phyloP scores from a whole-genome alignment of 2,797 vertebrate species.

The Holocentrus rufus region DNA sequence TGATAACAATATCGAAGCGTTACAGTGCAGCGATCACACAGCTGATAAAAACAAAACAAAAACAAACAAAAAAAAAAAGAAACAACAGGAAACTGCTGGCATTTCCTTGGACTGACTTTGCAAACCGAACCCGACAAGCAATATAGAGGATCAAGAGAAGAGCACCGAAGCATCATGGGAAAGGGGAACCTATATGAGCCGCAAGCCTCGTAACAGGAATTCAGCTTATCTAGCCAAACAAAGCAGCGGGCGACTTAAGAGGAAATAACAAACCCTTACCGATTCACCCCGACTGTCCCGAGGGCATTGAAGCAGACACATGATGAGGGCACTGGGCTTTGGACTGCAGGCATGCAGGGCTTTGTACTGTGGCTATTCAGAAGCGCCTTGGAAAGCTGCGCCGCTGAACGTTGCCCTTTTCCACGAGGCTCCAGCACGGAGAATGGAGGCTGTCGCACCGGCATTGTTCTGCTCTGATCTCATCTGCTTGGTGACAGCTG shows the following conservation, averaged over 20 bases:
- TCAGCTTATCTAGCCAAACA: slow-evolving; percentile 47
- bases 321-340: slow-evolving; percentile 48
- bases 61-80: slow-evolving; percentile 6
- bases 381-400: slow-evolving; percentile 61
- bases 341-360: slow-evolving; percentile 59
- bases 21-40: slow-evolving; percentile 26
- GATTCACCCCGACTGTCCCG: slow-evolving; percentile 53
- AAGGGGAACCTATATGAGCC: slow-evolving; percentile 32
- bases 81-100: slow-evolving; percentile 21
- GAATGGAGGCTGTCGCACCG: slow-evolving; percentile 57
- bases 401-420: slow-evolving; percentile 64
- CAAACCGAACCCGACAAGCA: slow-evolving; percentile 67
- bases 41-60: slow-evolving; percentile 30
- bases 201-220: slow-evolving; percentile 23
- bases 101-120: slow-evolving; percentile 47
- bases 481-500: slow-evolving; percentile 65
- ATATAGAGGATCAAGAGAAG: slow-evolving; percentile 61
- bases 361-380: slow-evolving; percentile 68
- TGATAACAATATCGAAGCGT: slow-evolving; percentile 33
- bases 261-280: slow-evolving; percentile 41
- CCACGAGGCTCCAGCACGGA: slow-evolving; percentile 57
- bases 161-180: slow-evolving; percentile 29
- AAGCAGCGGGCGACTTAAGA: slow-evolving; percentile 43
- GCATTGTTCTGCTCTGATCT: slow-evolving; percentile 66
- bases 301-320: slow-evolving; percentile 63